Evolutionary conservation across 2,888 invertebrate species (phyloP), one percentile per base, ranked within the genome.

Genomic region (Cryptops parisi): DNA sequence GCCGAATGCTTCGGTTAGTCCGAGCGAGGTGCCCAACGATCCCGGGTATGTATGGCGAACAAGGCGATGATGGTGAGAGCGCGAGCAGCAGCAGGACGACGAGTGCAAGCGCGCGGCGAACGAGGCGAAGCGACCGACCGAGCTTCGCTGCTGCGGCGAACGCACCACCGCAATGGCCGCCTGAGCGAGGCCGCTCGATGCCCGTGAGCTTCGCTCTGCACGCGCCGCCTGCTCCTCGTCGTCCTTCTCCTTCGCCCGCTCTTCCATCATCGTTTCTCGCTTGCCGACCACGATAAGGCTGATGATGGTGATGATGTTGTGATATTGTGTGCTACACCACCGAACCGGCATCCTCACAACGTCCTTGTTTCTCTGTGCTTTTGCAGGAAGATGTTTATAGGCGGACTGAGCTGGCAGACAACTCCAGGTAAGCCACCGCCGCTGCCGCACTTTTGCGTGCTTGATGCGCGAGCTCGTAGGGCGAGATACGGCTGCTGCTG

Each of bases 371-470:
- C 57, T 56, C 45, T 77, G 78, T 79, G 74, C 72, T 69, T 65
- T 87, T 88, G 67, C 82, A 96, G 96, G 78, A 97, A 97, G 86
- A 97, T 97, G 94, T 97, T 97, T 82, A 91, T 97, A 78, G 97
- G 97, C 70, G 97, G 97, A 70, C 83, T 97, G 72, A 94, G 94
- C 78, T 97, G 96, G 96, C 96, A 96, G 79, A 97, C 96, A 71
- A 94, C 93, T 79, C 93, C 94, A 84, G 94, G 94, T 96, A 80
- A 78, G 79, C 63, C 24, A 33, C 24, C 46, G 6, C 27, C 2
- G n/a, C n/a, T n/a, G n/a, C n/a, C n/a, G n/a, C n/a, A n/a, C n/a
- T n/a, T n/a, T n/a, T n/a, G n/a, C n/a, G n/a, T n/a, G n/a, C n/a
- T n/a, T n/a, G n/a, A n/a, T n/a, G n/a, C n/a, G n/a, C n/a, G n/a